These are phyloP conservation scores for Misgurnus anguillicaudatus DNA, from an alignment of 2,113 vertebrate species.

Conservation along the genomic window DNA sequence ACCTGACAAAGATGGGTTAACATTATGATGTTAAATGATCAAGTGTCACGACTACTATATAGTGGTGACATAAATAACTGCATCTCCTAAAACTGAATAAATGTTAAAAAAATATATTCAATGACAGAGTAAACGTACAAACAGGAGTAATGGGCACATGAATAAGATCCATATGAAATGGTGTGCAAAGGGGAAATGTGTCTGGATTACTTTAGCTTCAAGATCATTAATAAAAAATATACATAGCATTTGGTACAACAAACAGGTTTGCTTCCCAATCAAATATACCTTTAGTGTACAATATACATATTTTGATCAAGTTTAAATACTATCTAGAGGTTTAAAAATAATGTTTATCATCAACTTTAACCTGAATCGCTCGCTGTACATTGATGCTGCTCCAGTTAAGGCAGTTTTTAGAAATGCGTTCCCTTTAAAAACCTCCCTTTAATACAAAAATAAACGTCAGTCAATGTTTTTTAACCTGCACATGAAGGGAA, in stretches of 20 bases:
- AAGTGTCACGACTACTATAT: background rate
- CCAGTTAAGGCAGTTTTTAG: background rate
- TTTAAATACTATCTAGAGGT: slow-evolving; percentile 68
- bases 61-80: background rate
- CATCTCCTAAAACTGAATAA: background rate
- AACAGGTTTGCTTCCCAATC: slow-evolving; percentile 44
- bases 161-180: background rate
- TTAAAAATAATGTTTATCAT: slow-evolving; percentile 41
- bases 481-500: background rate
- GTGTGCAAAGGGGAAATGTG: slow-evolving; percentile 2
- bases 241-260: slow-evolving; percentile 67
- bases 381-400: slow-evolving; percentile 43
- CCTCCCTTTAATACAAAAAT: slow-evolving; percentile 15
- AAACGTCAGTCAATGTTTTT: slow-evolving; percentile 3
- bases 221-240: slow-evolving; percentile 38
- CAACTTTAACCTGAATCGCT: background rate
- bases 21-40: background rate
- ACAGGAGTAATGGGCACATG: background rate
- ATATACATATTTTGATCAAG: slow-evolving; percentile 63
- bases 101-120: background rate
- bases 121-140: too few species aligned
- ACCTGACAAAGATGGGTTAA: background rate
- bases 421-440: slow-evolving; percentile 28
- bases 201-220: slow-evolving; percentile 28
- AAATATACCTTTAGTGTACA: slow-evolving; percentile 62